Evolutionary conservation across 2,888 invertebrate genomes (phyloP).

Genomic region (Drepanosiphum platanoidis): DNA sequence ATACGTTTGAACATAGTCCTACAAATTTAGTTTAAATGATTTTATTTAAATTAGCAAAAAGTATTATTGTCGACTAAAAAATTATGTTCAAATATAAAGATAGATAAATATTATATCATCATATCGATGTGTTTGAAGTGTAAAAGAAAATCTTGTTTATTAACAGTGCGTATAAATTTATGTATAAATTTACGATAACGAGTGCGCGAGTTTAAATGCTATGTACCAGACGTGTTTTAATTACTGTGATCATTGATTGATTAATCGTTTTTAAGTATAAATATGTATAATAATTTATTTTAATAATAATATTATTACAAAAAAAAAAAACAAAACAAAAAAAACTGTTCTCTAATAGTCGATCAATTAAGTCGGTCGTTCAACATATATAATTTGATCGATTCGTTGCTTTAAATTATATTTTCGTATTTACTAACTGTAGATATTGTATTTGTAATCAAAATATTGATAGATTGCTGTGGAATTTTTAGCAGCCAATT

Average conservation of each 20-base stretch:
- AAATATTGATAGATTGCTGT: conserved; percentile 21
- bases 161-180: no score
- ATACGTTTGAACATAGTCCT: no score
- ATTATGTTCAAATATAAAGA: no score
- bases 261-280: neutral
- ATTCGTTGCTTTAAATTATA: neutral
- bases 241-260: neutral
- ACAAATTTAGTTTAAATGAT: no score
- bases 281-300: neutral
- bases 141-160: no score
- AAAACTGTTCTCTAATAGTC: neutral
- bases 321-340: neutral
- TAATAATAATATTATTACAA: neutral
- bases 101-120: no score
- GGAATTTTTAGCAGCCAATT: conserved; percentile 22
- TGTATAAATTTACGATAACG: neutral
- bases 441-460: conserved; percentile 5
- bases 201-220: neutral
- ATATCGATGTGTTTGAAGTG: no score
- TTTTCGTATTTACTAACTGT: neutral
- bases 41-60: no score
- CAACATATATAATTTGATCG: neutral
- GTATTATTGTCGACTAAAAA: no score
- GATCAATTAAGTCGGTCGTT: neutral
- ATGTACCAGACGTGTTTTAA: neutral